These are phyloP conservation scores for Chrysolina oricalcia DNA, from an alignment of 2,888 invertebrate genomes.

Conservation along the genomic window DNA sequence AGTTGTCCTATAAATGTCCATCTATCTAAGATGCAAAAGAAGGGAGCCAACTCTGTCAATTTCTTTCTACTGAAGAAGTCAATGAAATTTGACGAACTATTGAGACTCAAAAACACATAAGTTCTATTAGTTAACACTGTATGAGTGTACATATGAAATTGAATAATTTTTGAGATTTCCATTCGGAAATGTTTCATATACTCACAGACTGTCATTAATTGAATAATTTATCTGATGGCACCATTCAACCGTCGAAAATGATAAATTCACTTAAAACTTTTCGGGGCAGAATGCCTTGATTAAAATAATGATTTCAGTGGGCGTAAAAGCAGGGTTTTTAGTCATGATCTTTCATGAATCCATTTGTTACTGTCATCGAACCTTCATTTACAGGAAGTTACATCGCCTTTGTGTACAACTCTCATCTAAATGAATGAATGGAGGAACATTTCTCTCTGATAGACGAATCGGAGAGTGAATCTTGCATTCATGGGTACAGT, in stretches of 20 bases:
- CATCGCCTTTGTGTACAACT: neutral
- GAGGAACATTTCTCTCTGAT: neutral
- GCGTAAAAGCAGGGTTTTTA: conserved; percentile 23
- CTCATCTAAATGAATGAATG: neutral
- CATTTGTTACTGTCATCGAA: conserved; percentile 33
- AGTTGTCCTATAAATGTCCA: too few species aligned
- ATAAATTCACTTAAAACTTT: neutral
- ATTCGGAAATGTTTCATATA: neutral
- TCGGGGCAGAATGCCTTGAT: neutral
- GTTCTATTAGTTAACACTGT: too few species aligned
- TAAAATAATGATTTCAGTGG: conserved; percentile 9
- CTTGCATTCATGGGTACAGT: too few species aligned
- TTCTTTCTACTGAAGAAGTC: too few species aligned
- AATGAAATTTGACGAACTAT: too few species aligned
- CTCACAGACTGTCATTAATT: neutral
- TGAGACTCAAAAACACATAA: too few species aligned
- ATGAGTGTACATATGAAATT: too few species aligned
- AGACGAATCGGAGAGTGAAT: too few species aligned
- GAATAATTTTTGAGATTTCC: neutral
- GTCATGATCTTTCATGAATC: conserved; percentile 21
- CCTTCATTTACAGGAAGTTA: neutral
- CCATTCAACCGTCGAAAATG: neutral
- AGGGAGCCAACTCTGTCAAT: too few species aligned
- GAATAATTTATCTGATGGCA: neutral
- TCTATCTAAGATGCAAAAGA: too few species aligned